A percentile compares a stretch with the other conserved stretches of the same genome.
These are phyloP conservation scores for Rynchops niger DNA, from an alignment of 2,113 vertebrate species.

Conservation along the genomic window DNA sequence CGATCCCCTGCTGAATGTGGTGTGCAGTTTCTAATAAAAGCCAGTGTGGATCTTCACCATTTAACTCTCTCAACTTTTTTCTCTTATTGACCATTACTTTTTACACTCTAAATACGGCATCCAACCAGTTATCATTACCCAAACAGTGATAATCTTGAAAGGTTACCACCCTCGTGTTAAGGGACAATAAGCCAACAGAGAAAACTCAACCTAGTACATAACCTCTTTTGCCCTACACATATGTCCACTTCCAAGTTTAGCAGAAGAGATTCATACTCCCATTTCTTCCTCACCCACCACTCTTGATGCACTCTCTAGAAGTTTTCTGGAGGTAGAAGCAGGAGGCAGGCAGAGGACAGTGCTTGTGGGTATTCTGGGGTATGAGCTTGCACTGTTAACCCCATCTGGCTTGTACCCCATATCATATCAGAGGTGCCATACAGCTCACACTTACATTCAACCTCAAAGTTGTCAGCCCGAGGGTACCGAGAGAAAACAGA, in stretches of 20 bases:
- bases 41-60: background rate
- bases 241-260: background rate
- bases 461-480: background rate
- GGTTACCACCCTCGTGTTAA: background rate
- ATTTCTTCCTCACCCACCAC: background rate
- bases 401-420: rapidly evolving
- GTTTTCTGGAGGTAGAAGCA: background rate
- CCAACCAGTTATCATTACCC: background rate
- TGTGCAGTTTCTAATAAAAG: background rate
- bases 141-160: background rate
- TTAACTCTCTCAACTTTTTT: background rate
- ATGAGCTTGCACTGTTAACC: background rate
- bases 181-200: background rate
- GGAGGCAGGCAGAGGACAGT: background rate
- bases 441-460: background rate
- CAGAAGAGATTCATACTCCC: background rate
- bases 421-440: background rate
- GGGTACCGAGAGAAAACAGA: background rate
- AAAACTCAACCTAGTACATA: background rate
- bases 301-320: background rate
- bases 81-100: background rate
- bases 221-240: background rate
- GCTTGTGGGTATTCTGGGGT: background rate
- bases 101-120: background rate
- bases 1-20: background rate